These are phyloP conservation scores for Cantharis nigra DNA, from an alignment of 2,888 invertebrate genomes.

Conservation along the genomic window DNA sequence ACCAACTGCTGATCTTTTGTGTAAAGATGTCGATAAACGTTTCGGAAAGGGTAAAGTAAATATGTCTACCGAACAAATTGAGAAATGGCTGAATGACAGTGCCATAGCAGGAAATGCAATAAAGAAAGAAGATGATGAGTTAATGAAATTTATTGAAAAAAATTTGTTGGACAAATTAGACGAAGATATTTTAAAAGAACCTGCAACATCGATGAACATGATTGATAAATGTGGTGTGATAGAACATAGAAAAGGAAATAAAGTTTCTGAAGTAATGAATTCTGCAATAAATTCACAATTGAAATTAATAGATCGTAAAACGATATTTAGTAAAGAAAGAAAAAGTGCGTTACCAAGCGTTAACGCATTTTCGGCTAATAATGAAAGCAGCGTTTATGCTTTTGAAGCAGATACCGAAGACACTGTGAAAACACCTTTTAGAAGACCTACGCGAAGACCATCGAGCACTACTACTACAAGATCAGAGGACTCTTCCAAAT, in stretches of 20 bases:
- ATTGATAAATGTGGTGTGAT: neutral
- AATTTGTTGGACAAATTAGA: neutral
- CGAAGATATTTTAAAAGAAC: neutral
- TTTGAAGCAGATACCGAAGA: constrained; percentile 71
- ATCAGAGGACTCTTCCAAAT: constrained; percentile 54
- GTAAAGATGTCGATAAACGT: constrained; percentile 51
- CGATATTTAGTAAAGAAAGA: constrained; percentile 64
- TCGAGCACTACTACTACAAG: constrained; percentile 56
- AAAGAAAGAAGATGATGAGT: constrained; percentile 49
- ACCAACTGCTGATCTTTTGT: constrained; percentile 34
- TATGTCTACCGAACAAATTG: constrained; percentile 72
- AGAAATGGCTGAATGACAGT: constrained; percentile 63
- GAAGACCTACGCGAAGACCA: constrained; percentile 57
- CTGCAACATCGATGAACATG: neutral
- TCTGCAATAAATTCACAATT: constrained; percentile 39
- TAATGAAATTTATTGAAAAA: constrained; percentile 11
- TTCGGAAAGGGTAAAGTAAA: constrained; percentile 66
- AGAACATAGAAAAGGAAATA: neutral
- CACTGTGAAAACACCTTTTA: constrained; percentile 63
- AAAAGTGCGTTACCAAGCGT: constrained; percentile 55
- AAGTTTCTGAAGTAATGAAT: neutral
- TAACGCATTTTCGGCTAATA: constrained; percentile 69
- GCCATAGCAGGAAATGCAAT: constrained; percentile 50
- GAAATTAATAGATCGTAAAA: constrained; percentile 54
- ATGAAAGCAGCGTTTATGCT: constrained; percentile 73